A percentile compares a stretch with the other conserved stretches of the same genome.
Conservation (phyloP, 2,797 vertebrate genomes). For the Margarornis squamiger region DNA sequence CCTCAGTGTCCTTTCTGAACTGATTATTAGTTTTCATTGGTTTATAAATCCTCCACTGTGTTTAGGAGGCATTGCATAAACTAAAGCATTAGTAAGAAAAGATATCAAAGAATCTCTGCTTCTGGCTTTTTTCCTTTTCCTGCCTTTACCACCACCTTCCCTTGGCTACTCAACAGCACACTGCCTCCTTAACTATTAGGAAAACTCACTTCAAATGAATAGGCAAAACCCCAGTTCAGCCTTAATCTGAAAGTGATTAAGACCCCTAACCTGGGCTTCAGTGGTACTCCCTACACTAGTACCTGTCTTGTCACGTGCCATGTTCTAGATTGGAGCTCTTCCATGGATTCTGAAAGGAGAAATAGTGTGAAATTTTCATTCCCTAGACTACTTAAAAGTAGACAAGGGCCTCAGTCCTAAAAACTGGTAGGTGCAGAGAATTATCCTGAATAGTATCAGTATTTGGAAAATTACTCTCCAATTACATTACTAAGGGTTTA, state of each 20-base stretch:
- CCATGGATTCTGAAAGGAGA: background rate
- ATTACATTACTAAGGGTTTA: background rate
- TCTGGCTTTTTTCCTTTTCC: background rate
- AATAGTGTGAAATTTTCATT: background rate
- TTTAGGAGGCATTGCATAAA: background rate
- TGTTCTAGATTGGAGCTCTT: background rate
- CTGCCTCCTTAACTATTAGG: background rate
- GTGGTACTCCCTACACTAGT: background rate
- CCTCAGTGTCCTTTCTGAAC: background rate
- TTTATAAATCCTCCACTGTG: background rate
- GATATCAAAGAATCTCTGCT: background rate
- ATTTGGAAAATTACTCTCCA: background rate
- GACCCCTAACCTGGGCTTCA: background rate
- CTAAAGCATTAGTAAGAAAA: background rate
- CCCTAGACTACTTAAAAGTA: background rate
- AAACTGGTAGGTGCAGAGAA: background rate
- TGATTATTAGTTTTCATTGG: background rate
- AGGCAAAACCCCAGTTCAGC: background rate
- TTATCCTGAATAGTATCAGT: background rate
- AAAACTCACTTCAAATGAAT: background rate
- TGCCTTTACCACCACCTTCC: background rate
- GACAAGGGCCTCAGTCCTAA: background rate
- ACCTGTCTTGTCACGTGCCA: background rate
- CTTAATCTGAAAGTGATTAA: background rate
- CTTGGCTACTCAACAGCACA: background rate